A percentile compares a stretch with the other conserved stretches of the same genome.
Evolutionary conservation across 2,888 invertebrate genomes (phyloP).

Genomic region (Lucinisca nassula): DNA sequence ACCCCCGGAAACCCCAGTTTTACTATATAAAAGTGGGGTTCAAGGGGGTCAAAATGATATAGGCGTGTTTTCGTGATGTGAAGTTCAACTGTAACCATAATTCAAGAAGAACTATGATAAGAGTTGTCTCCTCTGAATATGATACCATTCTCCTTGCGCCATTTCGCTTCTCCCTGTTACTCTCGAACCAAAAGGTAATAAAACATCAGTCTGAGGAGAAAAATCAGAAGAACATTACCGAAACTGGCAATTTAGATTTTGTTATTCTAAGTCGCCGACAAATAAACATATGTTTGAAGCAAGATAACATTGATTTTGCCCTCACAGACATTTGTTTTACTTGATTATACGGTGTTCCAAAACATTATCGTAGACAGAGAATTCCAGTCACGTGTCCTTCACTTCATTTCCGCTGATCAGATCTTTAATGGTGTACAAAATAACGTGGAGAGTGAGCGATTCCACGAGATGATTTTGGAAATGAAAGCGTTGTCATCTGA

Average conservation of each 20-base stretch:
- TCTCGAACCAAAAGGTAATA: not conserved
- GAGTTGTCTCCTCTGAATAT: too few species aligned
- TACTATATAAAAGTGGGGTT: too few species aligned
- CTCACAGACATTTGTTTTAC: constrained; percentile 49
- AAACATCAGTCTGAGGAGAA: not conserved
- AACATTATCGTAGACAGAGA: constrained; percentile 4
- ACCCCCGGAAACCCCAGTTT: too few species aligned
- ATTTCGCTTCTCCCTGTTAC: not conserved
- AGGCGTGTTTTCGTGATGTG: too few species aligned
- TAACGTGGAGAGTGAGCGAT: too few species aligned
- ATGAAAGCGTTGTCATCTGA: too few species aligned
- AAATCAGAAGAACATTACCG: not conserved
- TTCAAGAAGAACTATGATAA: too few species aligned
- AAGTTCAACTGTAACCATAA: too few species aligned
- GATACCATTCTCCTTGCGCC: too few species aligned
- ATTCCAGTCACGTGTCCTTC: constrained; percentile 6
- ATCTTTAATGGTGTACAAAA: not conserved
- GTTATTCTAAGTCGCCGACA: constrained; percentile 6
- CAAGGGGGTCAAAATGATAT: too few species aligned
- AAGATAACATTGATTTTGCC: constrained; percentile 65
- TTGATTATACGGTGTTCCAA: not conserved
- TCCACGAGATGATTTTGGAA: too few species aligned
- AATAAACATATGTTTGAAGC: constrained; percentile 67
- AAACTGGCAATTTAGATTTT: constrained; percentile 15
- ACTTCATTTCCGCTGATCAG: not conserved